phyloP scores from a whole-genome alignment of 2,888 invertebrate species.

The Masnerella sp. region DNA sequence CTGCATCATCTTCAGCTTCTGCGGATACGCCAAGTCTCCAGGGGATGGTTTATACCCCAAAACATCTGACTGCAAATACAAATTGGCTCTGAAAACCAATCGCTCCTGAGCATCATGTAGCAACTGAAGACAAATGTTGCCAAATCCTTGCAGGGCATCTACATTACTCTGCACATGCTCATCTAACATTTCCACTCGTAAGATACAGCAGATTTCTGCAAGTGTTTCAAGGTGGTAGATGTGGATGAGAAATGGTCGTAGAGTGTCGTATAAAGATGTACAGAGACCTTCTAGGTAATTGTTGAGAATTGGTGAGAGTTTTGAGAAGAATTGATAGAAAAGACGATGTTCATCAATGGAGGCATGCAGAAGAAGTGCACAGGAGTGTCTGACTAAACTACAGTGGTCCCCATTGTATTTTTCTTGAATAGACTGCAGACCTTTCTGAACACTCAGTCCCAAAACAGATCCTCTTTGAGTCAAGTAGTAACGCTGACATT shows the following conservation, averaged over 20 bases:
- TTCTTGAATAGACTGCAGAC: slow-evolving; percentile 71
- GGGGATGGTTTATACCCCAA: slow-evolving; percentile 91
- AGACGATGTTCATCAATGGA: slow-evolving; percentile 96
- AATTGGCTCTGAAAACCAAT: slow-evolving; percentile 95
- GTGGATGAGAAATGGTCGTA: slow-evolving; percentile 96
- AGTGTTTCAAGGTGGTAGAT: slow-evolving; percentile 98
- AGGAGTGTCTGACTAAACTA: slow-evolving; percentile 90
- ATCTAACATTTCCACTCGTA: slow-evolving; percentile 93
- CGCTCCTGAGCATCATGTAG: slow-evolving; percentile 97
- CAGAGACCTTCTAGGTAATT: slow-evolving; percentile 91
- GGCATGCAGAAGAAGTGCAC: slow-evolving; percentile 93
- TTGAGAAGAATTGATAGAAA: slow-evolving; percentile 92
- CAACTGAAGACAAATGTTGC: slow-evolving; percentile 87
- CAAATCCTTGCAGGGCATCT: slow-evolving; percentile 86
- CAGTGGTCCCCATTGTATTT: slow-evolving; percentile 88
- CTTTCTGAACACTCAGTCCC: slow-evolving; percentile 79
- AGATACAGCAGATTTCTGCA: slow-evolving; percentile 96
- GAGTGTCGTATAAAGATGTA: slow-evolving; percentile 91
- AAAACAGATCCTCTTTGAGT: slow-evolving; percentile 83
- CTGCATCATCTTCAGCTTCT: slow-evolving; percentile 99
- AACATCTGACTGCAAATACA: slow-evolving; percentile 95
- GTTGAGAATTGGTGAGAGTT: slow-evolving; percentile 83
- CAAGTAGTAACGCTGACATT: slow-evolving; percentile 91
- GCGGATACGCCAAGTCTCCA: slow-evolving; percentile 98
- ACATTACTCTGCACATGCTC: slow-evolving; percentile 92